phyloP scores from a whole-genome alignment of 2,113 vertebrate genomes.

The Pituophis catenifer region DNA sequence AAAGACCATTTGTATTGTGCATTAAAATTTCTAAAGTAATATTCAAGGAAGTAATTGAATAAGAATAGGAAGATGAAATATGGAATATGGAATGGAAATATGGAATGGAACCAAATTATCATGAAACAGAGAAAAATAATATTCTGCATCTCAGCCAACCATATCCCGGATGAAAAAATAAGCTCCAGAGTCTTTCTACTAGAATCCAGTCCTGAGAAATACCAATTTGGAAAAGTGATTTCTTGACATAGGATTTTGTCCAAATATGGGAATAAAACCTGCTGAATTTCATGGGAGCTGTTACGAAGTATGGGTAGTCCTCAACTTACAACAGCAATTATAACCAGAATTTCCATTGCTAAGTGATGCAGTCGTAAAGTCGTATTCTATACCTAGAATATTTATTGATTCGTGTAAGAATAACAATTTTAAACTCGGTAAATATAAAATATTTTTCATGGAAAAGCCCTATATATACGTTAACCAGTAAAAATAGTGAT shows the following conservation, averaged over 20 bases:
- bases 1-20: background rate
- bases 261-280: background rate
- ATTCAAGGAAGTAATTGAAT: background rate
- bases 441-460: background rate
- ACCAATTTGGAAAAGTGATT: background rate
- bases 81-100: no score
- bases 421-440: background rate
- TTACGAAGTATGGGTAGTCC: background rate
- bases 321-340: background rate
- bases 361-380: background rate
- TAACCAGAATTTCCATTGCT: background rate
- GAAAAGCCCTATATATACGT: background rate
- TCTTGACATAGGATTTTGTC: background rate
- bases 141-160: background rate
- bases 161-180: background rate
- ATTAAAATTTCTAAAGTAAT: background rate
- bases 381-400: background rate
- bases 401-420: background rate
- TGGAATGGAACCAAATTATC: background rate
- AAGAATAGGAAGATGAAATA: background rate
- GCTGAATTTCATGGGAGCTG: background rate
- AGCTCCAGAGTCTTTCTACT: background rate
- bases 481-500: background rate
- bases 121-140: background rate
- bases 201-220: background rate